These are phyloP conservation scores for Bombylius discolor DNA, from an alignment of 2,888 invertebrate genomes.

Conservation along the genomic window DNA sequence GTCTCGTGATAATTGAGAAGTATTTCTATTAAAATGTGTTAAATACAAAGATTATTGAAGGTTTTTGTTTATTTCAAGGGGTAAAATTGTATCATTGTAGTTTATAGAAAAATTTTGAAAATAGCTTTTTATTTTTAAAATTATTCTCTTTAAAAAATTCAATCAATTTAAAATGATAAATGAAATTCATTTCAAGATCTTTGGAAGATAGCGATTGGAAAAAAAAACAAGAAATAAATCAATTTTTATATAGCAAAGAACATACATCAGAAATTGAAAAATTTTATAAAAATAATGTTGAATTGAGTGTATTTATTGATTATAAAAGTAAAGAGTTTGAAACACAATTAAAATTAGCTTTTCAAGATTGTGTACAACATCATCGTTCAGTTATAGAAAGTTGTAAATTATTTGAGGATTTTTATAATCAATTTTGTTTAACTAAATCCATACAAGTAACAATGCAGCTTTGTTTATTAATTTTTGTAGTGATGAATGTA, in stretches of 20 bases:
- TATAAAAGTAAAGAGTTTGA: not conserved
- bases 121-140: too few species aligned
- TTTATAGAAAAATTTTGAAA: too few species aligned
- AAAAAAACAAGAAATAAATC: slow-evolving; percentile 5
- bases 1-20: too few species aligned
- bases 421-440: slow-evolving; percentile 19
- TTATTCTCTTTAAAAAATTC: too few species aligned
- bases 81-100: too few species aligned
- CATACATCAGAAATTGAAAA: not conserved
- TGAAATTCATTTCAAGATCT: not conserved
- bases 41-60: too few species aligned
- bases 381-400: slow-evolving; percentile 20
- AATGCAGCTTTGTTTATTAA: slow-evolving; percentile 17
- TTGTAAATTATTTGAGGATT: slow-evolving; percentile 17
- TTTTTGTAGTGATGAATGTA: slow-evolving; percentile 18
- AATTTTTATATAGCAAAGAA: slow-evolving; percentile 8
- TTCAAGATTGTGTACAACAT: slow-evolving; percentile 18
- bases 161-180: too few species aligned
- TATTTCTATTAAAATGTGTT: too few species aligned
- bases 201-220: not conserved
- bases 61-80: too few species aligned
- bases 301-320: not conserved
- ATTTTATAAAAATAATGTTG: not conserved
- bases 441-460: slow-evolving; percentile 18
- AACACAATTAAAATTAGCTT: slow-evolving; percentile 1